Base-by-base conservation (phyloP, 2,888 invertebrate genomes). In the Lasioglossum morio region DNA sequence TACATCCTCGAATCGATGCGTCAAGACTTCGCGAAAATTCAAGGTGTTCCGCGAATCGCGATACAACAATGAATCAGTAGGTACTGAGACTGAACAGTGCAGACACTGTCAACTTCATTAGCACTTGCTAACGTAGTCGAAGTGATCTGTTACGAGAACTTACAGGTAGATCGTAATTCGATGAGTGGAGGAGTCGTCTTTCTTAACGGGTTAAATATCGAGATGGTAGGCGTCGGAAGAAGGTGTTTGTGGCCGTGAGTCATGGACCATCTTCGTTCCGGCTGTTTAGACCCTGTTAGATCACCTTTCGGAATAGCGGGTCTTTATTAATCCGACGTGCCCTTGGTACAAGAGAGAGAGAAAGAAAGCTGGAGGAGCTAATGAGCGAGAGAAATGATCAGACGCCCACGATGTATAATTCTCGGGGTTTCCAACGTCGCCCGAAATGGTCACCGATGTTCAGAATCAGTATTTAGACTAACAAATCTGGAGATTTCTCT, bases 251-350 rank as follows among this genome's bases (percentile, higher is more conserved):
- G 43, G 37, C 76, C 48, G 75, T 81, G 74, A 83, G 43, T 82
- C 85, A 80, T 34, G 40, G 27, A 60, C 19, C 66, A 72, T 73
- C 70, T 72, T 48, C 70, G n/a, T 70, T 88, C 48, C 48, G 63
- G 72, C 72, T 72, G 43, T 60, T 30, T 72, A 70, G 60, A 73
- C 82, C 70, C 87, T 78, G 69, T 84, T 92, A 92, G 88, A 91
- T 92, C 92, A 93, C 88, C 91, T 87, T 90, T 88, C 77, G 78
- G 86, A 91, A 93, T 91, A 90, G 72, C 88, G 69, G 73, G 74
- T 77, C 83, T 75, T 84, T 82, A 84, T 87, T 88, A 89, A 88
- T 89, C 90, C 88, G 78, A 30, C 37, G 78, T 79, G 87, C 76
- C 85, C 81, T 86, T 84, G 78, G 16, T 69, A 14, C 43, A n/a